phyloP scores from a whole-genome alignment of 2,888 invertebrate species.

The Drosophila subsilvestris region DNA sequence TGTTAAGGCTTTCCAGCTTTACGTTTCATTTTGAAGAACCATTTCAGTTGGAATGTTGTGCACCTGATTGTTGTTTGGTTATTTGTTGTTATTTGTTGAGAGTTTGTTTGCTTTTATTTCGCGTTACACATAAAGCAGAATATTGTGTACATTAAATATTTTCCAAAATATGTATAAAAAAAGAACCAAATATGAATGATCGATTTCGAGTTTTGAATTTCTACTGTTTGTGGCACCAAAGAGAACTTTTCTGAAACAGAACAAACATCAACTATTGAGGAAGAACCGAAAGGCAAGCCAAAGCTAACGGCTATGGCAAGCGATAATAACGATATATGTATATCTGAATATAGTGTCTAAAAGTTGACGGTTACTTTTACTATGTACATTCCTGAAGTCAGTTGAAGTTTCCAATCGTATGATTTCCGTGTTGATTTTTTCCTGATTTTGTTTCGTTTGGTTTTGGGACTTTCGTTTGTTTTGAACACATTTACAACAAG shows the following conservation, averaged over 20 bases:
- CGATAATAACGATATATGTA: slow-evolving; percentile 40
- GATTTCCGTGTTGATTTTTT: slow-evolving; percentile 21
- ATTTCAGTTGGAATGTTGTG: slow-evolving; percentile 69
- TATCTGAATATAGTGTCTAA: slow-evolving; percentile 40
- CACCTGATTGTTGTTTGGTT: slow-evolving; percentile 62
- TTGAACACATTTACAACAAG: slow-evolving; percentile 70
- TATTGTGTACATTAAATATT: slow-evolving; percentile 50
- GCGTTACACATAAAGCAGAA: slow-evolving; percentile 55
- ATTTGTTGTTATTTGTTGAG: slow-evolving; percentile 40
- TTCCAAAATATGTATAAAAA: slow-evolving; percentile 28
- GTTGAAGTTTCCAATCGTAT: slow-evolving; percentile 24
- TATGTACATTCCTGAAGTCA: slow-evolving; percentile 30
- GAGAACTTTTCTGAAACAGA: slow-evolving; percentile 90
- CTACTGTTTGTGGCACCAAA: slow-evolving; percentile 87
- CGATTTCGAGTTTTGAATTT: slow-evolving; percentile 70
- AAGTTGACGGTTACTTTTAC: slow-evolving; percentile 46
- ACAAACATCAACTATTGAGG: slow-evolving; percentile 58
- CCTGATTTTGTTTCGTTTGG: slow-evolving; percentile 33
- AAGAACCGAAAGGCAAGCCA: slow-evolving; percentile 42
- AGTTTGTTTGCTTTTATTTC: slow-evolving; percentile 34
- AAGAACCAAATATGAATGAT: slow-evolving; percentile 37
- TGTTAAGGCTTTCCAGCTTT: slow-evolving; percentile 27
- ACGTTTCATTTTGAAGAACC: slow-evolving; percentile 12
- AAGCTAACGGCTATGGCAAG: slow-evolving; percentile 55
- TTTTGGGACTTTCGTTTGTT: slow-evolving; percentile 33